A percentile compares a stretch with the other conserved stretches of the same genome.
Conservation (phyloP, 2,113 vertebrate species). For the Anoura caudifer region DNA sequence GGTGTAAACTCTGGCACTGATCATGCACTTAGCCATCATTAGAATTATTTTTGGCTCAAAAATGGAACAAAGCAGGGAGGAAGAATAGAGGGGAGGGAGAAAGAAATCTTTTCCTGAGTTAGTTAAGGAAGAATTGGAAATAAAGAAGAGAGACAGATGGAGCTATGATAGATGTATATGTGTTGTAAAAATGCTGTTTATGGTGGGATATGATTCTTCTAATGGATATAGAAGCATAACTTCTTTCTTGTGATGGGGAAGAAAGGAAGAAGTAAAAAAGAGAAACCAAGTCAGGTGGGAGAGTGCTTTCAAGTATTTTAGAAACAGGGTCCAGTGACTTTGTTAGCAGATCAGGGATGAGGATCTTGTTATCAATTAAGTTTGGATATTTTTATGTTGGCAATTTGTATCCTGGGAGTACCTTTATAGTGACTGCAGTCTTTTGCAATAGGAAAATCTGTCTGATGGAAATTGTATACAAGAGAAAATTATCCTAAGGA, state of each 20-base stretch:
- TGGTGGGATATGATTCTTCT: not conserved
- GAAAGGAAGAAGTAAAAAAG: not conserved
- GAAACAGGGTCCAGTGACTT: not conserved
- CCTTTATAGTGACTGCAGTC: not conserved
- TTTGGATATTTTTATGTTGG: not conserved
- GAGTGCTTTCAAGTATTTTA: not conserved
- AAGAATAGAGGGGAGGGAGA: not conserved
- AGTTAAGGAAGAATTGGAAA: slow-evolving; percentile 7
- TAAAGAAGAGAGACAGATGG: not conserved
- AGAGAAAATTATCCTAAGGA: slow-evolving; percentile 25
- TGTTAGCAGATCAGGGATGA: not conserved
- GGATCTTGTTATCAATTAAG: not conserved
- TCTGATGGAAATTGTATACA: not conserved
- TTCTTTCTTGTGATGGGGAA: not conserved
- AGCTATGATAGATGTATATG: not conserved
- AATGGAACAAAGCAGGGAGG: slow-evolving; percentile 31
- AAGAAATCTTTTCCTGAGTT: not conserved
- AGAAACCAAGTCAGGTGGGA: not conserved
- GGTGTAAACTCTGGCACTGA: slow-evolving; percentile 40
- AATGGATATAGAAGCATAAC: not conserved
- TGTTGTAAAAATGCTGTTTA: not conserved
- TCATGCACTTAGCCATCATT: slow-evolving; percentile 41
- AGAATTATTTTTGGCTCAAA: slow-evolving; percentile 53
- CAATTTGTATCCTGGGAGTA: not conserved
- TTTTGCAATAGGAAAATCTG: not conserved